Conservation (phyloP, 92 coral and sea anemone species). For the Phymanthus crucifer region DNA sequence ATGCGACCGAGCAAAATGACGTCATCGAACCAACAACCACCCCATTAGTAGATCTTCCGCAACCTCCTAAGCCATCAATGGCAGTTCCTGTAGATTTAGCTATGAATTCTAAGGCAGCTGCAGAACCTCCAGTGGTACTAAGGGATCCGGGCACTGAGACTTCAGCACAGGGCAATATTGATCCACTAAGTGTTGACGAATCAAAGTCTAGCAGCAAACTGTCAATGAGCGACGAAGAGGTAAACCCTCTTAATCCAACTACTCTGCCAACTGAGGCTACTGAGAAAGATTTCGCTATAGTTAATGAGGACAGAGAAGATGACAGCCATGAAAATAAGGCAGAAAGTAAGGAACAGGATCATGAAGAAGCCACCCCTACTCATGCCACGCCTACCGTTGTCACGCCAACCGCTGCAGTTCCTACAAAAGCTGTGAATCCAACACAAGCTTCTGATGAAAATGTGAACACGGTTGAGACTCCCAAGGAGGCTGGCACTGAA, state of each 20-base stretch:
- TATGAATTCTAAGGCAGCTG: not conserved
- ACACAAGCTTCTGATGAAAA: slow-evolving; percentile 9
- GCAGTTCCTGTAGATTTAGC: not conserved
- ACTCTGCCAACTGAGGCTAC: not conserved
- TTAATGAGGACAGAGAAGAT: slow-evolving; percentile 3
- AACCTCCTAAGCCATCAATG: not conserved
- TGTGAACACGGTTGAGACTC: slow-evolving; percentile 6
- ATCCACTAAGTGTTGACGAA: not conserved
- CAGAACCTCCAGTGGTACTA: not conserved
- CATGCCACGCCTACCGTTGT: not conserved
- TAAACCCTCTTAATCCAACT: not conserved
- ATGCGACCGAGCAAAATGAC: slow-evolving; percentile 18
- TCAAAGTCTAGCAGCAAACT: not conserved
- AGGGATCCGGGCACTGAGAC: not conserved
- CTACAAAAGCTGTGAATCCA: not conserved
- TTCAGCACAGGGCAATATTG: not conserved
- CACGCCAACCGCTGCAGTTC: not conserved
- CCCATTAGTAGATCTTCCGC: not conserved
- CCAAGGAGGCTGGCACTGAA: not conserved
- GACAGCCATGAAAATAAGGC: not conserved
- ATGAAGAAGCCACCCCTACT: no score
- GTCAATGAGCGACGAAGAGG: not conserved
- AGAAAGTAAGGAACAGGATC: not conserved
- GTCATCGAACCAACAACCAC: not conserved
- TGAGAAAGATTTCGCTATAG: not conserved